Evolutionary conservation across 2,888 invertebrate genomes (phyloP).

Genomic region (Galerucella pusilla): DNA sequence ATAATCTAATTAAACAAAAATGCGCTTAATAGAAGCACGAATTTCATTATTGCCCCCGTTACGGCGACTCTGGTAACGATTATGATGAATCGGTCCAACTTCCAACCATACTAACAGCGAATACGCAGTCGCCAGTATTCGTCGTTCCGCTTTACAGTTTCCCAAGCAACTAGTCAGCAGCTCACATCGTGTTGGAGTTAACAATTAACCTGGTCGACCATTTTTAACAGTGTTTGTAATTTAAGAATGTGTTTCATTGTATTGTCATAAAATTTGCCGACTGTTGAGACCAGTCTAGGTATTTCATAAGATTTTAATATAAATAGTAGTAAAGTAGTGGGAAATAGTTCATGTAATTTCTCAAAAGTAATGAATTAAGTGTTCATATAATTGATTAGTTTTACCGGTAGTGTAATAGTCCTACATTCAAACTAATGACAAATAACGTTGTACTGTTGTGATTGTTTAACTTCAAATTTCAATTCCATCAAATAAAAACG

Average conservation of each 20-base stretch:
- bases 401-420: background rate
- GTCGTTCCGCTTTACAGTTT: background rate
- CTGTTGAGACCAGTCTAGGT: background rate
- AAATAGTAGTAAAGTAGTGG: background rate
- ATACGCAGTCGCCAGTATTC: background rate
- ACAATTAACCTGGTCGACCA: background rate
- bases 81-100: background rate
- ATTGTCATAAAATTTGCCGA: background rate
- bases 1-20: no score
- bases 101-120: background rate
- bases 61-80: conserved; percentile 6
- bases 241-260: background rate
- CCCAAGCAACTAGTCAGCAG: background rate
- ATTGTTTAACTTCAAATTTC: background rate
- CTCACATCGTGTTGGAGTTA: background rate
- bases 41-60: background rate
- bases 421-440: background rate
- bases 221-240: background rate
- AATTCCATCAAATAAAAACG: conserved; percentile 1
- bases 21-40: no score
- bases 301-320: background rate
- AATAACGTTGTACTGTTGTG: background rate
- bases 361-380: conserved; percentile 1
- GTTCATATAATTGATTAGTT: background rate
- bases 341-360: background rate